Percentiles rank a stretch among this genome's conserved stretches.
phyloP scores from a whole-genome alignment of 2,888 invertebrate genomes.

The Arctia plantaginis region DNA sequence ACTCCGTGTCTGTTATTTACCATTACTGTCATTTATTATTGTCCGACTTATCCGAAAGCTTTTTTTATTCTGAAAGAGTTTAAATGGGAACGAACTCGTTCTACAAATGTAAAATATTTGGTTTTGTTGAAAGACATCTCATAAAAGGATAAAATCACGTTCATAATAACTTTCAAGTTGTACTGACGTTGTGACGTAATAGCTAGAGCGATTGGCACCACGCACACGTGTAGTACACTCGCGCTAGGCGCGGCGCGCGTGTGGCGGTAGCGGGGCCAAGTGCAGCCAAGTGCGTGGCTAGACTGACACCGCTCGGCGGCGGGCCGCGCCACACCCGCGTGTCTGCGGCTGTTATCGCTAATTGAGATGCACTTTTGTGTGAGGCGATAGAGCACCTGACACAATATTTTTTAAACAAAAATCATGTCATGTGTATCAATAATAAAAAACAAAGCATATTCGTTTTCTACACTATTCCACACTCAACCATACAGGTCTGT shows the following conservation, averaged over 20 bases:
- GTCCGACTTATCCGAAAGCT: not conserved
- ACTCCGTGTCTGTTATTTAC: not conserved
- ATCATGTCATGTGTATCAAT: too few relatives aligned
- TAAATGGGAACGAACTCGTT: not conserved
- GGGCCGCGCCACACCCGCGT: not conserved
- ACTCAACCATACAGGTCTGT: not conserved
- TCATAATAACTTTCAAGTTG: not conserved
- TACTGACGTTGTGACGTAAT: not conserved
- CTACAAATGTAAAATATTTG: not conserved
- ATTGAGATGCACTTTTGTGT: conserved; percentile 6
- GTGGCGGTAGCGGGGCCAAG: not conserved
- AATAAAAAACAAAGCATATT: too few relatives aligned
- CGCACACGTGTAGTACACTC: not conserved
- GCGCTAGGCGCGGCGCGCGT: not conserved
- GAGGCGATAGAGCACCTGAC: not conserved
- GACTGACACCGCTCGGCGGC: not conserved
- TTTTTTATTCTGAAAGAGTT: not conserved
- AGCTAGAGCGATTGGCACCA: not conserved
- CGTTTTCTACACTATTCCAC: not conserved
- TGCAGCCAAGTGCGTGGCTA: not conserved
- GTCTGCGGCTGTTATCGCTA: not conserved
- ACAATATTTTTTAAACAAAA: not conserved
- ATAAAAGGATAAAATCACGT: not conserved
- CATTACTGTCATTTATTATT: not conserved
- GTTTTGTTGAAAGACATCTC: not conserved